Evolutionary conservation across 2,797 vertebrate genomes (phyloP).

Genomic region (Chiroxiphia lanceolata): DNA sequence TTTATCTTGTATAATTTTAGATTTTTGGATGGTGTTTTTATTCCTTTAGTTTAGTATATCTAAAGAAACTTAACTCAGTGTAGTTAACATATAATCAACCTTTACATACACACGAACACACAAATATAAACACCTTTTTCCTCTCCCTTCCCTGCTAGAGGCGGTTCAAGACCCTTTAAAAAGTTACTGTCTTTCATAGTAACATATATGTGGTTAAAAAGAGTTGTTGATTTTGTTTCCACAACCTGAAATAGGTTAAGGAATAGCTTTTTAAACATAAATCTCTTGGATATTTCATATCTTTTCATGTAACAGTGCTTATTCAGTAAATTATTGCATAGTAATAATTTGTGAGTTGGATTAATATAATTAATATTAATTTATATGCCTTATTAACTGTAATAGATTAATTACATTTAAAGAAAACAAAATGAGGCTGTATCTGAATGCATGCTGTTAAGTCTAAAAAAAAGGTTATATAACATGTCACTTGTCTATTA

Average conservation of each 20-base stretch:
- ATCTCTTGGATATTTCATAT: background rate
- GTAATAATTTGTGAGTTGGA: background rate
- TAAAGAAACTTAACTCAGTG: background rate
- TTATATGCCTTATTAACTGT: background rate
- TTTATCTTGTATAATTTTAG: background rate
- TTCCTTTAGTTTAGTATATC: background rate
- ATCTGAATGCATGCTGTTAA: background rate
- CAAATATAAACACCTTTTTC: background rate
- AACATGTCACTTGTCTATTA: background rate
- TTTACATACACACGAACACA: accelerated
- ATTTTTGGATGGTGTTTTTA: background rate
- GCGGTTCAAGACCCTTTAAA: background rate
- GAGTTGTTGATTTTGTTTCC: background rate
- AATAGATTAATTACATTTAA: background rate
- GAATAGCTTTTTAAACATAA: background rate
- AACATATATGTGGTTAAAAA: background rate
- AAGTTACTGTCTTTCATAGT: background rate
- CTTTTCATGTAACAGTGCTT: background rate
- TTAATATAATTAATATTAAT: background rate
- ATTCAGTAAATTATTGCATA: background rate
- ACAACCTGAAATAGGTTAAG: background rate
- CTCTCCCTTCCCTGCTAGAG: background rate
- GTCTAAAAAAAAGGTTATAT: background rate
- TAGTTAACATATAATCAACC: background rate
- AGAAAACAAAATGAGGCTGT: background rate